Percentiles rank a stretch among this genome's conserved stretches.
phyloP scores from a whole-genome alignment of 2,113 vertebrate genomes.

The Istiophorus platypterus region DNA sequence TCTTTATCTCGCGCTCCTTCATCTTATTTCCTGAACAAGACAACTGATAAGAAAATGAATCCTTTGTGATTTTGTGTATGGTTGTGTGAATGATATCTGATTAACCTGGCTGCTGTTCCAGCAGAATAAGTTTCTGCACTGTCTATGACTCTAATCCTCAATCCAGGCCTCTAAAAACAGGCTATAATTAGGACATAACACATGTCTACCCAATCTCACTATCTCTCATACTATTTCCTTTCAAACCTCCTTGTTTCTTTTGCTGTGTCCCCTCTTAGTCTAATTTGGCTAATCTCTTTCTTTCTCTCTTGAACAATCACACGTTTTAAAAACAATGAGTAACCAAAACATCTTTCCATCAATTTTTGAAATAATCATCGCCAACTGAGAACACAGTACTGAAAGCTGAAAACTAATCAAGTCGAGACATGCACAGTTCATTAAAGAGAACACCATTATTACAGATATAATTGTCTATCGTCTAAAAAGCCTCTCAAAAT shows the following conservation, averaged over 20 bases:
- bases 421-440: conserved; percentile 9
- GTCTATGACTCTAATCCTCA: conserved; percentile 37
- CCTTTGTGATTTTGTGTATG: conserved; percentile 11
- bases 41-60: conserved; percentile 49
- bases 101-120: conserved; percentile 43
- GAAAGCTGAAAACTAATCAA: conserved; percentile 24
- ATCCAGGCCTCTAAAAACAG: conserved; percentile 5
- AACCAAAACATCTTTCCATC: conserved; percentile 2
- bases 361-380: neutral
- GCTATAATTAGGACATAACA: conserved; percentile 40
- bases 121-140: conserved; percentile 38
- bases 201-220: neutral
- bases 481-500: neutral
- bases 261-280: neutral
- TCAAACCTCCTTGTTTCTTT: neutral
- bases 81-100: conserved; percentile 13
- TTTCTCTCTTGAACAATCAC: neutral
- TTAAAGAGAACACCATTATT: conserved; percentile 5
- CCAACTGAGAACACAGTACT: neutral
- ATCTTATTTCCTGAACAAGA: conserved; percentile 32
- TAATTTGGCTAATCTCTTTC: neutral
- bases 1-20: conserved; percentile 17
- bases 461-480: conserved; percentile 4
- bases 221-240: conserved; percentile 3
- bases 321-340: conserved; percentile 7